A percentile compares a stretch with the other conserved stretches of the same genome.
Conservation (phyloP, 2,888 invertebrate genomes). For the Lasiommata megera region DNA sequence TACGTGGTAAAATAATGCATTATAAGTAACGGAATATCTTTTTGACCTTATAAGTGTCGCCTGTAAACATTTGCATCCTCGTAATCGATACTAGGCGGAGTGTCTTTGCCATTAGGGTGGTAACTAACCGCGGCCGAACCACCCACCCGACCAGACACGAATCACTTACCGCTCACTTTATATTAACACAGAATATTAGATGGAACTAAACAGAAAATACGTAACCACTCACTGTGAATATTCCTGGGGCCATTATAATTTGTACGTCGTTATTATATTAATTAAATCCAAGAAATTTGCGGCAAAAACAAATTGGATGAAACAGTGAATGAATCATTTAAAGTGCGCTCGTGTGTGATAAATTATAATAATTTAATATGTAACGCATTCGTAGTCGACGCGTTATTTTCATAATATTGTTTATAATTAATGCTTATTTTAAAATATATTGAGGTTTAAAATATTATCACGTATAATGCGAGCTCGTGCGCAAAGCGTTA, state of each 20-base stretch:
- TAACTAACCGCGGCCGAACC: no score
- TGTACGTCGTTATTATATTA: not conserved
- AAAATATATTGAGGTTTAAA: constrained; percentile 3
- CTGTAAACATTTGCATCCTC: no score
- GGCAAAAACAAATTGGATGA: constrained; percentile 1
- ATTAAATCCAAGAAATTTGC: not conserved
- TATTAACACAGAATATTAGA: no score
- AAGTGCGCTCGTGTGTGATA: constrained; percentile 1
- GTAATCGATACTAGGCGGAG: no score
- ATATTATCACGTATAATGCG: constrained; percentile 1
- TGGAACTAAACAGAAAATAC: no score
- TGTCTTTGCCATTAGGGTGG: no score
- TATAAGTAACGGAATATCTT: no score
- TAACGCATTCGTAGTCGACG: not conserved
- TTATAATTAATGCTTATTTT: constrained; percentile 3
- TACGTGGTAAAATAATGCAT: no score
- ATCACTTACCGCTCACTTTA: no score
- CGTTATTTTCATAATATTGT: constrained; percentile 5
- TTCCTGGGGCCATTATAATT: not conserved
- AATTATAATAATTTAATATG: constrained; percentile 7
- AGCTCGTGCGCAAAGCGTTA: not conserved
- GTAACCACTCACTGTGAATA: not conserved
- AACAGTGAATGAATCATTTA: constrained; percentile 9
- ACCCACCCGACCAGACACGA: no score
- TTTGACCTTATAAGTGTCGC: no score